Evolutionary conservation across 2,797 vertebrate genomes (phyloP).

Genomic region (Onychomys torridus): DNA sequence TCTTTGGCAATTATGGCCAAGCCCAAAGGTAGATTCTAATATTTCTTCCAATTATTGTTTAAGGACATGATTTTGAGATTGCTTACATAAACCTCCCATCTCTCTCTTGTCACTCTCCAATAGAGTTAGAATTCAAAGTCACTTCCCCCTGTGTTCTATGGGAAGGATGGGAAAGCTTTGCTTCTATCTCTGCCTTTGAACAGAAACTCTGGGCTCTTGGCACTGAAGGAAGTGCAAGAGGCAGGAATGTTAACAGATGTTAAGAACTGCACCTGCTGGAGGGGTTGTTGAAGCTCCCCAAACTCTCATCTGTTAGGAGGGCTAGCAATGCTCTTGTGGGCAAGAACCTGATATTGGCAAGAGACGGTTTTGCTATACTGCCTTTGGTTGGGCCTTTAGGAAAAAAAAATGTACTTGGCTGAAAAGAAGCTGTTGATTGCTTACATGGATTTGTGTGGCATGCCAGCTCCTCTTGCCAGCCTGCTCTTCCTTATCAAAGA

Average conservation of each 20-base stretch:
- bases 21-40: neutral
- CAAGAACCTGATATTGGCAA: neutral
- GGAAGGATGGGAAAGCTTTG: neutral
- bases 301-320: neutral
- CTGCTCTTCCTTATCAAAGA: slow-evolving; percentile 52
- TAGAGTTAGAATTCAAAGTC: neutral
- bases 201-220: neutral
- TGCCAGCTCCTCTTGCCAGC: slow-evolving; percentile 41
- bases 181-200: neutral
- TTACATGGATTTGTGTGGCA: neutral
- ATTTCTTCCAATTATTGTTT: neutral
- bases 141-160: neutral
- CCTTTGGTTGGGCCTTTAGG: neutral
- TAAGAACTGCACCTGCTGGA: neutral
- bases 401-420: neutral
- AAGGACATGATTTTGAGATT: neutral
- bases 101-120: neutral
- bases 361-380: neutral
- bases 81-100: neutral
- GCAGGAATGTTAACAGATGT: neutral
- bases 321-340: neutral
- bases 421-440: slow-evolving; percentile 60
- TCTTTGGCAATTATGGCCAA: neutral
- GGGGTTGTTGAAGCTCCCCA: neutral
- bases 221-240: neutral